Evolutionary conservation across 2,113 vertebrate species (phyloP).

Genomic region (Climacteris rufus): DNA sequence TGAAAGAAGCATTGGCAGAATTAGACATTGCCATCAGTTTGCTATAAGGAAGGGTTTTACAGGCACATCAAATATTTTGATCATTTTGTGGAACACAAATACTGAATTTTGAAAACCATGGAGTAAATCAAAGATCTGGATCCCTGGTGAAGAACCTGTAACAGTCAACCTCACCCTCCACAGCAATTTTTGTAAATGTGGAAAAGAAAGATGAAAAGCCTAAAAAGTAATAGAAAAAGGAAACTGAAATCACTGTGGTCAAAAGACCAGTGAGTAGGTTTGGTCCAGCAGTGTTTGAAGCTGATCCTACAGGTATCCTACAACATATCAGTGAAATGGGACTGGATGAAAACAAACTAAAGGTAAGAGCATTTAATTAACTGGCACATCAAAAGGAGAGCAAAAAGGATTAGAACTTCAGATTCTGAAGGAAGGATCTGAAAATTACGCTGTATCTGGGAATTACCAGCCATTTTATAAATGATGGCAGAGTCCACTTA

Average conservation of each 20-base stretch:
- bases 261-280: background rate
- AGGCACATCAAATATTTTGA: background rate
- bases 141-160: background rate
- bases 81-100: background rate
- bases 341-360: background rate
- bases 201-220: background rate
- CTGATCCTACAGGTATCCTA: background rate
- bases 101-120: background rate
- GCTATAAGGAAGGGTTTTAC: background rate
- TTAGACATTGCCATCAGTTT: background rate
- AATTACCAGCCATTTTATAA: background rate
- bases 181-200: background rate
- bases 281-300: background rate
- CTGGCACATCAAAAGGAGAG: background rate
- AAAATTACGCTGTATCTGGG: background rate
- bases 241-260: background rate
- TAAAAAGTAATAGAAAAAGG: background rate
- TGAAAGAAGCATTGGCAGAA: background rate
- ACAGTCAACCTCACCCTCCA: background rate
- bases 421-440: background rate
- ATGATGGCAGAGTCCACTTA: background rate
- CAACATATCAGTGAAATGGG: background rate
- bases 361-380: background rate
- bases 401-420: background rate
- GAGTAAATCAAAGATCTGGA: background rate